Evolutionary conservation across 92 coral and sea anemone species (phyloP).

Genomic region (Paragorgia papillata): DNA sequence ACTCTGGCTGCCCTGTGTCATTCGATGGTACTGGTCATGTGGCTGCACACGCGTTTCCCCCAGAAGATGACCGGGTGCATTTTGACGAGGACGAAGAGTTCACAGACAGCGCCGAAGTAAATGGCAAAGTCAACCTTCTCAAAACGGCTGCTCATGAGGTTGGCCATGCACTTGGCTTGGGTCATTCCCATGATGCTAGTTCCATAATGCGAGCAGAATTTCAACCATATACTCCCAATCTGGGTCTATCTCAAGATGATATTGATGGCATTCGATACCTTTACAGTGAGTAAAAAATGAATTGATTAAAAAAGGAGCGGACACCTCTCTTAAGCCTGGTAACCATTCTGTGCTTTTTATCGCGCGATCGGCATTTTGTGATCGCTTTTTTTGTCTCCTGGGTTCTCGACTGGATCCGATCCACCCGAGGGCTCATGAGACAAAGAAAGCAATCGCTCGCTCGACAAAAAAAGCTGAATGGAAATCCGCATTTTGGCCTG

Average conservation of each 20-base stretch:
- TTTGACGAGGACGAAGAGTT: conserved; percentile 61
- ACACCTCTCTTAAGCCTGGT: no score
- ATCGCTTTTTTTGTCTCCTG: no score
- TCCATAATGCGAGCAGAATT: conserved; percentile 55
- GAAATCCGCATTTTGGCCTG: no score
- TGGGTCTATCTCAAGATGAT: conserved; percentile 54
- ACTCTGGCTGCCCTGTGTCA: conserved; percentile 32
- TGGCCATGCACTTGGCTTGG: conserved; percentile 65
- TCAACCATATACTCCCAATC: conserved; percentile 36
- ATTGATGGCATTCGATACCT: conserved; percentile 57
- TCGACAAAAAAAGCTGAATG: no score
- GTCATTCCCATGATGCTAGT: conserved; percentile 46
- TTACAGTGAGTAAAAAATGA: conserved; percentile 59
- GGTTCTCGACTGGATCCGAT: no score
- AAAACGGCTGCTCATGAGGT: conserved; percentile 61
- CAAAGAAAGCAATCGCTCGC: no score
- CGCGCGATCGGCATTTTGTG: no score
- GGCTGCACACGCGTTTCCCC: conserved; percentile 58
- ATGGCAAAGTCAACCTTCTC: conserved; percentile 47
- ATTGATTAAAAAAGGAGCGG: no score
- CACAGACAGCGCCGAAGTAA: conserved; percentile 36
- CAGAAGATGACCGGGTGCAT: conserved; percentile 58
- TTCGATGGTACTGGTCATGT: conserved; percentile 62
- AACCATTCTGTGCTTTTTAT: no score
- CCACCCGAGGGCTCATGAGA: no score